Evolutionary conservation across 2,113 vertebrate species (phyloP).

Genomic region (Zootoca vivipara): DNA sequence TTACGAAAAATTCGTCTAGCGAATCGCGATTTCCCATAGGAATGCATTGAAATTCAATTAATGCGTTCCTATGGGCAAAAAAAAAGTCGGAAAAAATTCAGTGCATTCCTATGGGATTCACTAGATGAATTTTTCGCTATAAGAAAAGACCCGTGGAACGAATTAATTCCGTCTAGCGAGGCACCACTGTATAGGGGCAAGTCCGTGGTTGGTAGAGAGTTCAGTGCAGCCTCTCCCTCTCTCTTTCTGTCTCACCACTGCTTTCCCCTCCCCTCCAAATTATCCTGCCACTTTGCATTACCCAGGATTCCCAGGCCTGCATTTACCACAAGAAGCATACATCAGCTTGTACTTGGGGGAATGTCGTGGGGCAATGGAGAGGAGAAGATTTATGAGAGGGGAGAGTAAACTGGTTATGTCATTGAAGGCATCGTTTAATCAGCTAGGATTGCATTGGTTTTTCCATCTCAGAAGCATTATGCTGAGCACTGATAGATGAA

Average conservation of each 20-base stretch:
- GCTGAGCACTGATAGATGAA: background rate
- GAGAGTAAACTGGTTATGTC: background rate
- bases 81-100: too few species aligned
- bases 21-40: too few species aligned
- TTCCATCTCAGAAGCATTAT: background rate
- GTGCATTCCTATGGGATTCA: too few species aligned
- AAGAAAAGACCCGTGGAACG: too few species aligned
- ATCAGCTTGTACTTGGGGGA: background rate
- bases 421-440: background rate
- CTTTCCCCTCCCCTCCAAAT: background rate
- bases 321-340: background rate
- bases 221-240: too few species aligned
- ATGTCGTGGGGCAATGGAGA: background rate
- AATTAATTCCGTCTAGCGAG: too few species aligned
- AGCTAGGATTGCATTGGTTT: background rate
- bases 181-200: background rate
- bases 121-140: too few species aligned
- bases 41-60: too few species aligned
- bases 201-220: background rate
- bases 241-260: background rate
- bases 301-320: background rate
- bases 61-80: too few species aligned
- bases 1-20: too few species aligned
- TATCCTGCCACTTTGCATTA: background rate
- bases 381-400: background rate